Evolutionary conservation across 2,113 vertebrate species (phyloP).

Genomic region (Prolemur simus): DNA sequence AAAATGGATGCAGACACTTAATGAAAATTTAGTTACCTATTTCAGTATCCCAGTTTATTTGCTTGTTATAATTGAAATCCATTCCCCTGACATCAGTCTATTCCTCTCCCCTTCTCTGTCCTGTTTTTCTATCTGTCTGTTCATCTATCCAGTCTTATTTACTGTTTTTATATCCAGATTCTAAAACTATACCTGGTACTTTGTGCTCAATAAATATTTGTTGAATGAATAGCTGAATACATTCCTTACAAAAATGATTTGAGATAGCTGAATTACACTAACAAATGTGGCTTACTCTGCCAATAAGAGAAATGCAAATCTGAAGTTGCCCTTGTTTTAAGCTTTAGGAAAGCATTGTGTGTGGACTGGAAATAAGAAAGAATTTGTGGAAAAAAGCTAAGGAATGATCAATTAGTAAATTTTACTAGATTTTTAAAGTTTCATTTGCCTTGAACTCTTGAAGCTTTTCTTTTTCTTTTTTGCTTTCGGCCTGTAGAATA

Average conservation of each 20-base stretch:
- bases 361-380: neutral
- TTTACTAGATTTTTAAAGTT: neutral
- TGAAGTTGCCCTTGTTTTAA: conserved; percentile 20
- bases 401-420: neutral
- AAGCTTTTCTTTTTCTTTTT: conserved; percentile 35
- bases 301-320: neutral
- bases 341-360: neutral
- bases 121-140: neutral
- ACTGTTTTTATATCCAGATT: neutral
- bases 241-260: conserved; percentile 23
- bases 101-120: neutral
- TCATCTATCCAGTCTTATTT: neutral
- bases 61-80: conserved; percentile 2
- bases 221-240: neutral
- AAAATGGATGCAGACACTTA: conserved; percentile 14
- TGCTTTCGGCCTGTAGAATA: neutral
- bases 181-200: neutral
- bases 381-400: neutral
- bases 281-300: neutral
- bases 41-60: conserved; percentile 19
- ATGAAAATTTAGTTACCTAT: conserved; percentile 28
- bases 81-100: neutral
- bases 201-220: conserved; percentile 4
- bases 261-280: neutral
- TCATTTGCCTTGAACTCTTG: neutral